Evolutionary conservation across 1,140 invertebrate species (phyloP).

Genomic region (Hermetia illucens): DNA sequence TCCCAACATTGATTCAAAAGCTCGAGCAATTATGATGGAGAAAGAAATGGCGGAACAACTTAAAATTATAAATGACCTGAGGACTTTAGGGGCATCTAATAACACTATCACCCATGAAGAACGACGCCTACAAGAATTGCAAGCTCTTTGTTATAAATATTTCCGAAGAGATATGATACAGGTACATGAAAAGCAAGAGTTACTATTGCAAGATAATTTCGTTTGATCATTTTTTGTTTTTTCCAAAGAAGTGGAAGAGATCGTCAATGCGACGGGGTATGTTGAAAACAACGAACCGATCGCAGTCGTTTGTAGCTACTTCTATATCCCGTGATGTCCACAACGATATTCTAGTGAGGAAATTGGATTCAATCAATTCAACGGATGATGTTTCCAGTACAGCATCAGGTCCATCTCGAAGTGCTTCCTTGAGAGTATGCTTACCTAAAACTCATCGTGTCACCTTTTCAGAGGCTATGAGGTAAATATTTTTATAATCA

Average conservation of each 20-base stretch:
- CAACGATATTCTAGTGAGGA: background rate
- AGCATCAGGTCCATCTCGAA: slow-evolving; percentile 52
- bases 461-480: slow-evolving; percentile 26
- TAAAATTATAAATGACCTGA: slow-evolving; percentile 84
- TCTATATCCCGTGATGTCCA: background rate
- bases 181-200: background rate
- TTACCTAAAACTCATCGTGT: slow-evolving; percentile 14
- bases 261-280: slow-evolving; percentile 22
- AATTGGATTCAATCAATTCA: slow-evolving; percentile 23
- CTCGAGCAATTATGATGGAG: slow-evolving; percentile 84
- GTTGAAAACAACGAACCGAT: slow-evolving; percentile 20
- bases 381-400: slow-evolving; percentile 38
- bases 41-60: slow-evolving; percentile 95
- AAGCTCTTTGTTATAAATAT: slow-evolving; percentile 82
- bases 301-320: slow-evolving; percentile 20
- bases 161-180: slow-evolving; percentile 45
- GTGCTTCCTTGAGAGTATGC: slow-evolving; percentile 50
- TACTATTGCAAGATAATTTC: background rate
- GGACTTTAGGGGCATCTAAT: slow-evolving; percentile 78
- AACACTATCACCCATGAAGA: slow-evolving; percentile 84
- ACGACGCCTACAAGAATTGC: slow-evolving; percentile 76
- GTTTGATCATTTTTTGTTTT: background rate
- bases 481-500: slow-evolving; percentile 4
- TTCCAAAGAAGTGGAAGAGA: slow-evolving; percentile 21
- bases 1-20: slow-evolving; percentile 70